Evolutionary conservation across 2,113 vertebrate genomes (phyloP).

Genomic region (Mustelus asterias): DNA sequence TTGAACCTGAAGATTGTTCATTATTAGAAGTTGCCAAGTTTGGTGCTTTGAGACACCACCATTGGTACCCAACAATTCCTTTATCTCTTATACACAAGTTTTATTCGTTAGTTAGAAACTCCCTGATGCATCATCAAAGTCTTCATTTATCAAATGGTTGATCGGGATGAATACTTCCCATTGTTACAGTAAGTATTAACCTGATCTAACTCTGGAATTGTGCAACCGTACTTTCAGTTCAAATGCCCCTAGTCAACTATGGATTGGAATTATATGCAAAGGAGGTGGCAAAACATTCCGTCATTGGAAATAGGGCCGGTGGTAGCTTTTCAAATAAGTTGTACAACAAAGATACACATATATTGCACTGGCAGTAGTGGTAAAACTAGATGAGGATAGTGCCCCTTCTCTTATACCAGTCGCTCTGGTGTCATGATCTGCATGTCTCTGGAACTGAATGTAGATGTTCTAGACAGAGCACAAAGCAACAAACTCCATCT

Average conservation of each 20-base stretch:
- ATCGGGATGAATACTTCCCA: neutral
- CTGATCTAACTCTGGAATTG: neutral
- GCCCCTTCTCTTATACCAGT: too few species aligned
- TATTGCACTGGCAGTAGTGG: neutral
- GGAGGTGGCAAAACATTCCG: neutral
- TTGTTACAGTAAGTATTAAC: neutral
- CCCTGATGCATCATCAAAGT: neutral
- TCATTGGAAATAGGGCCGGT: neutral
- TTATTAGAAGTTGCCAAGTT: neutral
- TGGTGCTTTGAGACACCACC: slow-evolving; percentile 21
- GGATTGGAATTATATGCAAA: neutral
- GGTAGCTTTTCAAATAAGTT: neutral
- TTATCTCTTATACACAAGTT: neutral
- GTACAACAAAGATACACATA: neutral
- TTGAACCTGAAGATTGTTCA: slow-evolving; percentile 25
- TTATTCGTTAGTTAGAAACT: neutral
- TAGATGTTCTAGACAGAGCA: neutral
- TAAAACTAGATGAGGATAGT: neutral
- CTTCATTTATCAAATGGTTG: neutral
- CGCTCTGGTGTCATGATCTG: neutral
- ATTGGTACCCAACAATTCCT: slow-evolving; percentile 26
- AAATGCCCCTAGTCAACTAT: neutral
- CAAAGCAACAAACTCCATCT: neutral
- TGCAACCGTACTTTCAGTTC: neutral
- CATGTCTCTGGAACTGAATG: neutral